phyloP scores from a whole-genome alignment of 2,797 vertebrate genomes.

The Natrix natrix region DNA sequence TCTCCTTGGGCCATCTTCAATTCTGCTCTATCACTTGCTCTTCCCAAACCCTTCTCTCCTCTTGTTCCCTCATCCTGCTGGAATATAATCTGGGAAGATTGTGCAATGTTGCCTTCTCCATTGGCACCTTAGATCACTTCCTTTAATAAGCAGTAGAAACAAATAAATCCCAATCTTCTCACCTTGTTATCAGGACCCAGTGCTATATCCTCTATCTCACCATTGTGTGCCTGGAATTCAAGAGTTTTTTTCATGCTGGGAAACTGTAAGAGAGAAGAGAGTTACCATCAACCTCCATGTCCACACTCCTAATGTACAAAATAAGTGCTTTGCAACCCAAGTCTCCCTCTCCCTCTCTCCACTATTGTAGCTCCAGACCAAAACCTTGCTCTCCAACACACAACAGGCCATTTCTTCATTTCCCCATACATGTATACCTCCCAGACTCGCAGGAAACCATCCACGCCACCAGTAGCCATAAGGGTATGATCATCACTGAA shows the following conservation, averaged over 20 bases:
- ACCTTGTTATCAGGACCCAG: slow-evolving; percentile 89
- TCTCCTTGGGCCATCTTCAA: background rate
- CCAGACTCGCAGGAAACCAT: slow-evolving; percentile 88
- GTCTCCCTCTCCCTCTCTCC: background rate
- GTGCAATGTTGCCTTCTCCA: background rate
- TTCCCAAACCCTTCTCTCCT: background rate
- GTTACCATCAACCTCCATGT: background rate
- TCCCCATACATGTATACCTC: slow-evolving; percentile 73
- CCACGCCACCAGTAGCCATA: slow-evolving; percentile 86
- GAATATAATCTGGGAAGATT: background rate
- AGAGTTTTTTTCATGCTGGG: slow-evolving; percentile 86
- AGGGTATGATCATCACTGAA: slow-evolving; percentile 82
- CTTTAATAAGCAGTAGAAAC: background rate
- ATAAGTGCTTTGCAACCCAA: background rate
- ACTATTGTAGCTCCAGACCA: background rate
- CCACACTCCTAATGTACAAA: background rate
- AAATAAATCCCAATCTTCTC: slow-evolving; percentile 11
- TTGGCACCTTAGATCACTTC: too few relatives aligned
- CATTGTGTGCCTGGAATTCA: slow-evolving; percentile 89
- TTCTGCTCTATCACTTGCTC: background rate
- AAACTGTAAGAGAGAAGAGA: slow-evolving; percentile 71
- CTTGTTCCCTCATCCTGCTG: background rate
- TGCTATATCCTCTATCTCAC: slow-evolving; percentile 89
- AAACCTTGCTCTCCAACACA: background rate
- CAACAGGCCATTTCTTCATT: background rate